Evolutionary conservation across 2,797 vertebrate genomes (phyloP), one percentile per base, ranked within the genome.

Genomic region (Crax fasciolata): DNA sequence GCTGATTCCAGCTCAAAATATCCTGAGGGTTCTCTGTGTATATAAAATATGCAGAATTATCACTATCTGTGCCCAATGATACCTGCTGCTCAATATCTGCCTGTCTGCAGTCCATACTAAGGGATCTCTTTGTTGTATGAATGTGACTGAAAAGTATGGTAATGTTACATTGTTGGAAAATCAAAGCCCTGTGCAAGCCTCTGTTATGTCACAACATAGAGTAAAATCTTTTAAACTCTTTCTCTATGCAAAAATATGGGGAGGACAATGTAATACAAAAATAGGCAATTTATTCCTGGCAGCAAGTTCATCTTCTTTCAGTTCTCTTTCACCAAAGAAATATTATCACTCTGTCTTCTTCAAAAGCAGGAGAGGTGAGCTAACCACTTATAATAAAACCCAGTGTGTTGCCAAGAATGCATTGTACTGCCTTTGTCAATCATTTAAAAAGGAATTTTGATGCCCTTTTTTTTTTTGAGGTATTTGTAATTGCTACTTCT

Each of bases 161-260:
- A 94, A 88, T 91, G 89, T 79, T 88, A 67, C 89, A 85, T 91
- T 95, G 91, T 89, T 92, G 94, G 76, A 72, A 93, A 96, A 94
- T 91, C 85, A 93, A 94, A 97, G 94, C 73, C 79, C 70, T 13
- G 3, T 66, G 61, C 70, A 55, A 95, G 68, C 52, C 58, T 91
- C 88, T 90, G 93, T 90, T 90, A 95, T 90, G 93, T 93, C 94
- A 96, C 86, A 95, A 96, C 94, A 92, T 77, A 87, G 10, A 93
- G 88, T 82, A 91, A 96, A 92, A 79, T 81, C 87, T 95, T 90
- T 81, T 78, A 81, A 85, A 59, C 38, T 92, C 79, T 86, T 93
- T 70, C 43, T 77, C 78, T 78, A 73, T 89, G 93, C 92, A 95
- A 87, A 96, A 94, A 82, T 96, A 73, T 59, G 38, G 73, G 67